phyloP scores from a whole-genome alignment of 35 echinoderm and acorn worm species.

The Apostichopus californicus region DNA sequence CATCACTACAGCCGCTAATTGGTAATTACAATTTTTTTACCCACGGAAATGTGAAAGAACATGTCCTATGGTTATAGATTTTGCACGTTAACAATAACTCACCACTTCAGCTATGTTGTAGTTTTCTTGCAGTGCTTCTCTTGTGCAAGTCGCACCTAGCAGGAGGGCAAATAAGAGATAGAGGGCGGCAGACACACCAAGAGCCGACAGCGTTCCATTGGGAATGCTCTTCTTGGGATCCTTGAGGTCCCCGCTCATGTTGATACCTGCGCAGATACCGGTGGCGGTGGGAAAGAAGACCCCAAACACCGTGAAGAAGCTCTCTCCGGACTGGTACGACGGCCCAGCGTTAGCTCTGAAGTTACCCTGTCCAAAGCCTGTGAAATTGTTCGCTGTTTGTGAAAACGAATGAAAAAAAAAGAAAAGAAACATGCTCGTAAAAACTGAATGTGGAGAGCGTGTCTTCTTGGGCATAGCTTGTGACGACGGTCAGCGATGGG shows the following conservation, averaged over 20 bases:
- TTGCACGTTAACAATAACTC: neutral
- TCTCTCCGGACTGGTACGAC: conserved; percentile 63
- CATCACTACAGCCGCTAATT: too few relatives aligned
- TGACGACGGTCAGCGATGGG: too few relatives aligned
- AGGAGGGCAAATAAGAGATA: conserved; percentile 89
- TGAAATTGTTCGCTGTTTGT: conserved; percentile 74
- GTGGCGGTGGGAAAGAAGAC: conserved; percentile 99
- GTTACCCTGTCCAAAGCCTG: conserved; percentile 66
- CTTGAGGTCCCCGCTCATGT: conserved; percentile 96
- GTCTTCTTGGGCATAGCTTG: too few relatives aligned
- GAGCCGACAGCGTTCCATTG: conserved; percentile 79
- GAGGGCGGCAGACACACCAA: conserved; percentile 81
- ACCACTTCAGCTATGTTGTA: conserved; percentile 99
- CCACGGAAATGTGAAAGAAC: too few relatives aligned
- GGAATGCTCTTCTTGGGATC: conserved; percentile 88
- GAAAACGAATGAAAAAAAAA: neutral
- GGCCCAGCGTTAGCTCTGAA: conserved; percentile 84
- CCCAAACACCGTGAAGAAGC: conserved; percentile 95
- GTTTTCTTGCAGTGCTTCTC: conserved; percentile 70
- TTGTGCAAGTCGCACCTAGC: conserved; percentile 81
- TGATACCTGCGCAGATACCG: conserved; percentile 96
- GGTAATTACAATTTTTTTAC: too few relatives aligned
- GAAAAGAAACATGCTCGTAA: neutral
- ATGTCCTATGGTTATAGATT: too few relatives aligned
- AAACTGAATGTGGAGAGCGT: too few relatives aligned